Conservation (phyloP, 1,140 invertebrate genomes). For the Orius insidiosus region DNA sequence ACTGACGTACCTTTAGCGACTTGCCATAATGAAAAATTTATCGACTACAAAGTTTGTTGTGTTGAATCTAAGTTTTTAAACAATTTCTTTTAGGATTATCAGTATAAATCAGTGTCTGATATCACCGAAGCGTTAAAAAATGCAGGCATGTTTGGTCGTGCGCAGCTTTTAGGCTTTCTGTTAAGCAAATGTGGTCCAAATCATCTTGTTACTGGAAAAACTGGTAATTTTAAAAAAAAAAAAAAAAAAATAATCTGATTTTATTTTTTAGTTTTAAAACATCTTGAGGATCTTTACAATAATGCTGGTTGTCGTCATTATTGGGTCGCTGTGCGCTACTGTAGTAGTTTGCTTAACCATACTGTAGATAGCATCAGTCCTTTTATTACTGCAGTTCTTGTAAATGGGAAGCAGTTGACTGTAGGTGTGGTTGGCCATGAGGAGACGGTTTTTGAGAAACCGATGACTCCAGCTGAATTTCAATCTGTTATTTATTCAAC, state of each 20-base stretch:
- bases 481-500: slow-evolving; percentile 69
- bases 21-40: slow-evolving; percentile 42
- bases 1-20: slow-evolving; percentile 82
- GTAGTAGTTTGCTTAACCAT: slow-evolving; percentile 79
- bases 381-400: slow-evolving; percentile 89
- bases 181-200: slow-evolving; percentile 63
- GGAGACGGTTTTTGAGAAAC: slow-evolving; percentile 92
- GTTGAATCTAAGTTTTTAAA: neutral
- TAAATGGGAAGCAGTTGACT: slow-evolving; percentile 93
- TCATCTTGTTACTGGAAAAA: slow-evolving; percentile 46
- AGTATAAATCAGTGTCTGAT: slow-evolving; percentile 45
- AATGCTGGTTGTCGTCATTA: slow-evolving; percentile 71
- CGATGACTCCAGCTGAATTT: slow-evolving; percentile 86
- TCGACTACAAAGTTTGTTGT: neutral
- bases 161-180: slow-evolving; percentile 71
- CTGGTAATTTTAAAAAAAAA: slow-evolving; percentile 24
- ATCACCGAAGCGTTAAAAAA: slow-evolving; percentile 51
- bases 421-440: slow-evolving; percentile 86
- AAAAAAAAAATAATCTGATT: neutral
- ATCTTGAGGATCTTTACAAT: slow-evolving; percentile 64
- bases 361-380: slow-evolving; percentile 96
- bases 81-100: slow-evolving; percentile 27
- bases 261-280: slow-evolving; percentile 40
- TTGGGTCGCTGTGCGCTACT: slow-evolving; percentile 89
- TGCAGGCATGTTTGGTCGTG: slow-evolving; percentile 57